Percentiles rank a stretch among this genome's conserved stretches.
phyloP scores from a whole-genome alignment of 2,113 vertebrate genomes.

The Anguilla rostrata region DNA sequence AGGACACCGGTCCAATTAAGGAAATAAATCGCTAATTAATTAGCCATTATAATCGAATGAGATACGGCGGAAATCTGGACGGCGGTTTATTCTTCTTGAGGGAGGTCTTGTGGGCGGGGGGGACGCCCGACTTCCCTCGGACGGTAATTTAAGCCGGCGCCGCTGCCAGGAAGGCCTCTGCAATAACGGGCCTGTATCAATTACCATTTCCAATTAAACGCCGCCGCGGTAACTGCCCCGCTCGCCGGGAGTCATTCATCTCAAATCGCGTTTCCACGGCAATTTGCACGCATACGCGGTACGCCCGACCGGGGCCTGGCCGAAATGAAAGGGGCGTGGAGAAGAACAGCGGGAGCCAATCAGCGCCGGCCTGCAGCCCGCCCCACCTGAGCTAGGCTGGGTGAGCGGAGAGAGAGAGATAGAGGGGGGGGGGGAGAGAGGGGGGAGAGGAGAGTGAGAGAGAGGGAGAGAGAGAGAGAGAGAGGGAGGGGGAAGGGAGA shows the following conservation, averaged over 20 bases:
- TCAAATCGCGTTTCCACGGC: conserved; percentile 22
- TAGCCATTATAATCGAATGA: not conserved
- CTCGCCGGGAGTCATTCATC: conserved; percentile 23
- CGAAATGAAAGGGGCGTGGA: conserved; percentile 22
- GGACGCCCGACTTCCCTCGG: not conserved
- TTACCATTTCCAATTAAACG: conserved; percentile 44
- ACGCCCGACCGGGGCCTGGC: not conserved
- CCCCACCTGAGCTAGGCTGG: not conserved
- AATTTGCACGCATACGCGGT: conserved; percentile 34
- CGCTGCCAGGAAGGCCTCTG: not conserved
- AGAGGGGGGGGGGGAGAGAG: not conserved
- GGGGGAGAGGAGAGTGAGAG: not conserved
- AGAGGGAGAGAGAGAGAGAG: not conserved
- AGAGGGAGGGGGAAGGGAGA: not conserved
- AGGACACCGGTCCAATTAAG: no score
- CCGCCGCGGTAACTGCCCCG: conserved; percentile 14
- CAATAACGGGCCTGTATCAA: conserved; percentile 30
- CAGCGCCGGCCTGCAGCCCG: not conserved
- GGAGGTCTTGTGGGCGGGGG: conserved; percentile 19
- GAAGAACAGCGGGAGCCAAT: not conserved
- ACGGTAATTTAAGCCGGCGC: conserved; percentile 12
- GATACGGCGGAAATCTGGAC: not conserved
- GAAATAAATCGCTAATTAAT: no score
- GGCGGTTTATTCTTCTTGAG: not conserved
- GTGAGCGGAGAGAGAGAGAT: not conserved